Evolutionary conservation across 2,113 vertebrate genomes (phyloP), one percentile per base, ranked within the genome.

Genomic region (human (Homo sapiens)): DNA sequence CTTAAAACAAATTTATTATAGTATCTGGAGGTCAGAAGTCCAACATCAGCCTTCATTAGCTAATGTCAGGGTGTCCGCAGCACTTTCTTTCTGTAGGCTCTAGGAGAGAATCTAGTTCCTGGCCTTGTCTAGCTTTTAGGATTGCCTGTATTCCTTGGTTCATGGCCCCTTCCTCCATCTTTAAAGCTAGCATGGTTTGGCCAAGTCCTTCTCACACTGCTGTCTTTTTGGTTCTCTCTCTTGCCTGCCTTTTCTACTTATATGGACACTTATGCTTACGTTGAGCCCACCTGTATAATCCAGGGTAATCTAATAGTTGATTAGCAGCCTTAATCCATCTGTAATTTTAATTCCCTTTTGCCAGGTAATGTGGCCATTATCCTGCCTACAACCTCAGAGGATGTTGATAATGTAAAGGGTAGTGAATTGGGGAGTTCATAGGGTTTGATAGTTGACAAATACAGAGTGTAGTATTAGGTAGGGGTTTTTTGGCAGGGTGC

Each of bases 1-100:
- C 40, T 88, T 75, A 57, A 68, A 94, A 90, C 83, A 79, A 40
- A 78, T 50, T 40, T 45, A 38, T 43, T 87, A 43, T 1, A 66
- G 52, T 75, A 32, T 89, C 72, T 86, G 86, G 38, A 96, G 45
- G 50, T 90, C 81, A 90, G 14, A 88, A 78, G 40, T 85, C 72
- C 52, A 66, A 9, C 40, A 20, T 78, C 43, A 27, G 35, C 48
- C 64, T 90, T 30, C 6, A 4, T 48, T 4, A 32, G 45, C 27
- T 70, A 32, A 38, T 4, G 10, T 12, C 25, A 59, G 38, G 16
- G 75, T 68, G 7, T 70, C 6, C 5, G 7, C n/a, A 55, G 35
- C 27, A 17, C 84, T 90, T 23, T 25, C 27, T 84, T 88, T 64
- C 64, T 52, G n/a, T 61, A 57, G 78, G 50, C 1, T 20, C 4